A percentile compares a stretch with the other conserved stretches of the same genome.
Evolutionary conservation across 2,888 invertebrate genomes (phyloP).

Genomic region (Chrysodeixis includens): DNA sequence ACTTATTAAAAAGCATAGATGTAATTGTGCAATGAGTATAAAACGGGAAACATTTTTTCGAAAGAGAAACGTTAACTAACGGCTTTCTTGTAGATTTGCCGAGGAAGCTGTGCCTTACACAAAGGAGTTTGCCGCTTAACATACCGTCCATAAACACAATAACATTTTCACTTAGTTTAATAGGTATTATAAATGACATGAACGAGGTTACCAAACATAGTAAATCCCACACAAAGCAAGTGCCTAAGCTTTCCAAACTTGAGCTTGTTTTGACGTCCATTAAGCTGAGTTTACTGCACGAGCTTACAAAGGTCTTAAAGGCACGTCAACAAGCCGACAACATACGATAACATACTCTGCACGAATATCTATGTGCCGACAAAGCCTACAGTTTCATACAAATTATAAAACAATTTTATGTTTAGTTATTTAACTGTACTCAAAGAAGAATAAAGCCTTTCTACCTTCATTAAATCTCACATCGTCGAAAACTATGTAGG

Average conservation of each 20-base stretch:
- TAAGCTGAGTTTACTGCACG: constrained; percentile 58
- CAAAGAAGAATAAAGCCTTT: not conserved
- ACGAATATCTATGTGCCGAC: constrained; percentile 45
- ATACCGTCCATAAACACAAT: not conserved
- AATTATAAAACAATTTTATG: not conserved
- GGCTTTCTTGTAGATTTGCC: not conserved
- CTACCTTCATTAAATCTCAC: not conserved
- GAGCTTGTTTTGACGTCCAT: constrained; percentile 59
- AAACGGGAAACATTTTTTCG: not conserved
- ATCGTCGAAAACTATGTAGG: not conserved
- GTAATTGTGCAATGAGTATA: not conserved
- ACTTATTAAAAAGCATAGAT: not conserved
- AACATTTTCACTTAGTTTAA: constrained; percentile 4
- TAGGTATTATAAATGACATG: constrained; percentile 1
- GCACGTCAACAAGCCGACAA: constrained; percentile 57
- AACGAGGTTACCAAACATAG: constrained; percentile 11
- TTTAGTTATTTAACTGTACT: not conserved
- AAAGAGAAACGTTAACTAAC: not conserved
- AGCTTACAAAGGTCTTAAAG: constrained; percentile 54
- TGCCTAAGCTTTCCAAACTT: constrained; percentile 42
- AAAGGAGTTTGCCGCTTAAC: not conserved
- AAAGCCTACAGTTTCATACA: constrained; percentile 19
- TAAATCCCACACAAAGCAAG: constrained; percentile 27
- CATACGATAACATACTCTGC: constrained; percentile 47
- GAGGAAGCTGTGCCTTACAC: not conserved